Conservation (phyloP, 2,888 invertebrate genomes). For the Amblyjoppa proteus region DNA sequence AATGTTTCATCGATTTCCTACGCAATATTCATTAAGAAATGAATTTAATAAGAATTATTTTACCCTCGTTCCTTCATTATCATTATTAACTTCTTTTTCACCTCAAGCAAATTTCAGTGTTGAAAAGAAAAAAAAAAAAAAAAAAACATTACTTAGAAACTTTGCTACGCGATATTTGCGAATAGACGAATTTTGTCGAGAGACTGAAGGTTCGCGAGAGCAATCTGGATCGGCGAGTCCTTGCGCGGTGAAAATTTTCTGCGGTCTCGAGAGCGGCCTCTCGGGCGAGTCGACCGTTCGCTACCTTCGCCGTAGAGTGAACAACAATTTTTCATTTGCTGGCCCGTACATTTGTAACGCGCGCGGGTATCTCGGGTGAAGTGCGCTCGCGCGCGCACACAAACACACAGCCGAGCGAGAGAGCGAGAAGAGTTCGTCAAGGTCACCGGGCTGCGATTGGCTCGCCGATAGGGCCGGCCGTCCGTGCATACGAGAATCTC, state of each 20-base stretch:
- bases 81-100: too few species aligned
- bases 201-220: not conserved
- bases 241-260: conserved; percentile 15
- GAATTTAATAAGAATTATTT: too few species aligned
- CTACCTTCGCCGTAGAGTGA: conserved; percentile 14
- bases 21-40: too few species aligned
- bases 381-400: conserved; percentile 6
- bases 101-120: not conserved
- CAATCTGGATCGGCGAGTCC: conserved; percentile 10
- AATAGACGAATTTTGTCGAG: too few species aligned
- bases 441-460: conserved; percentile 78
- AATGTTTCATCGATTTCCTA: too few species aligned
- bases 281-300: not conserved
- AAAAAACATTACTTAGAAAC: not conserved
- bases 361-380: conserved; percentile 11
- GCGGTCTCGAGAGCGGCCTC: conserved; percentile 10
- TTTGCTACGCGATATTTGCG: too few species aligned
- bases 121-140: too few species aligned
- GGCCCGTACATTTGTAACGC: not conserved
- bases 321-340: conserved; percentile 26
- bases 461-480: conserved; percentile 75
- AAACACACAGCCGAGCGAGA: not conserved
- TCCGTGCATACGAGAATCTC: conserved; percentile 53
- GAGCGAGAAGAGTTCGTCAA: conserved; percentile 70
- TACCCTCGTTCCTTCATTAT: too few species aligned